Conservation (phyloP, 2,888 invertebrate species). For the Trissolcus japonicus region DNA sequence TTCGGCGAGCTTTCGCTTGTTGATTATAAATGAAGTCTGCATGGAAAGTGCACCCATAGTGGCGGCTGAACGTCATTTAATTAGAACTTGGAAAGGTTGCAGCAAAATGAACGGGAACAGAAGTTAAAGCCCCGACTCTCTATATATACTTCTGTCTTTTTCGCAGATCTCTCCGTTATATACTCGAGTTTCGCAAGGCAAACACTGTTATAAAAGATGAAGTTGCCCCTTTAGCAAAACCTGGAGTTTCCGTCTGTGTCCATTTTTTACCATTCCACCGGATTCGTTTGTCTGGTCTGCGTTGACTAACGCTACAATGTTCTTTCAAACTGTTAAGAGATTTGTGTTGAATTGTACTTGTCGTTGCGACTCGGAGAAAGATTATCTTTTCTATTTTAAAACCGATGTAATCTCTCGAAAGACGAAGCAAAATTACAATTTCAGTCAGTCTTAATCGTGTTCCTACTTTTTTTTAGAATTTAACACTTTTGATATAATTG, state of each 20-base stretch:
- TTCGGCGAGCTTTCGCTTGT: neutral
- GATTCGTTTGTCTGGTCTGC: slow-evolving; percentile 50
- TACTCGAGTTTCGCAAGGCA: slow-evolving; percentile 63
- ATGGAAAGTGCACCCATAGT: slow-evolving; percentile 21
- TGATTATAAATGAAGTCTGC: slow-evolving; percentile 31
- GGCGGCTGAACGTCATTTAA: slow-evolving; percentile 64
- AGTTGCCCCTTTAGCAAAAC: slow-evolving; percentile 66
- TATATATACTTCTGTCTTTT: slow-evolving; percentile 63
- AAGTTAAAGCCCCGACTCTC: slow-evolving; percentile 60
- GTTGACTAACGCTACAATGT: slow-evolving; percentile 65
- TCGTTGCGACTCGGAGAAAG: neutral
- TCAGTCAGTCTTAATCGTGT: too few relatives aligned
- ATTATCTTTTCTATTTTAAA: neutral
- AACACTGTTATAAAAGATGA: slow-evolving; percentile 67
- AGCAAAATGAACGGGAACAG: slow-evolving; percentile 57
- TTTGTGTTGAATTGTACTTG: slow-evolving; percentile 62
- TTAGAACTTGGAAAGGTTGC: slow-evolving; percentile 67
- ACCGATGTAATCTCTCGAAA: too few relatives aligned
- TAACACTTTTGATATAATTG: too few relatives aligned
- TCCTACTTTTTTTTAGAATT: too few relatives aligned
- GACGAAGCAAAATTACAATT: too few relatives aligned
- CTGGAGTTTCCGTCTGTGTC: slow-evolving; percentile 49
- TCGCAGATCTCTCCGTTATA: slow-evolving; percentile 60
- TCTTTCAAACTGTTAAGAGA: slow-evolving; percentile 65
- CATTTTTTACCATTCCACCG: slow-evolving; percentile 56